A percentile compares a stretch with the other conserved stretches of the same genome.
Conservation (phyloP, 2,113 vertebrate species). For the Amazona vittata region DNA sequence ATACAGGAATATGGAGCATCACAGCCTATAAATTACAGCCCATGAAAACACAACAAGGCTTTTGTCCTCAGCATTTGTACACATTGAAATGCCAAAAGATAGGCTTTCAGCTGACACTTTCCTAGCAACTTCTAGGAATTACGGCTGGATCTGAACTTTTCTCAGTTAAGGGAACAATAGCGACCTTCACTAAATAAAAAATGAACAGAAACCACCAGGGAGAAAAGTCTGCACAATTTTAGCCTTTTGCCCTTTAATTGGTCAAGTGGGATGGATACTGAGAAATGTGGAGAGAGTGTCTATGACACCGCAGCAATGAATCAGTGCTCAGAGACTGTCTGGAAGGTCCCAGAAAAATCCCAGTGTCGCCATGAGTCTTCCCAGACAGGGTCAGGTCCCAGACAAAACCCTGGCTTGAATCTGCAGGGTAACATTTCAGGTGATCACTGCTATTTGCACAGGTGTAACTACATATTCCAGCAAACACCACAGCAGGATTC, state of each 20-base stretch:
- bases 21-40: background rate
- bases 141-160: background rate
- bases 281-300: background rate
- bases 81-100: background rate
- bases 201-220: background rate
- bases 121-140: background rate
- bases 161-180: background rate
- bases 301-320: background rate
- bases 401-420: background rate
- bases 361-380: background rate
- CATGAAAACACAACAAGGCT: background rate
- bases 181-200: background rate
- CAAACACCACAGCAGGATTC: background rate
- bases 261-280: background rate
- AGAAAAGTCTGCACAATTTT: background rate
- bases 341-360: background rate
- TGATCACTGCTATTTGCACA: background rate
- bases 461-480: background rate
- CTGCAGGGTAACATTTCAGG: background rate
- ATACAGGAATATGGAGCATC: background rate
- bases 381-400: background rate
- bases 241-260: background rate
- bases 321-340: background rate
- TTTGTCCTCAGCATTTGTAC: background rate
- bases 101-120: background rate